A percentile compares a stretch with the other conserved stretches of the same genome.
Conservation (phyloP, 2,113 vertebrate species). For the Phoxinus phoxinus region DNA sequence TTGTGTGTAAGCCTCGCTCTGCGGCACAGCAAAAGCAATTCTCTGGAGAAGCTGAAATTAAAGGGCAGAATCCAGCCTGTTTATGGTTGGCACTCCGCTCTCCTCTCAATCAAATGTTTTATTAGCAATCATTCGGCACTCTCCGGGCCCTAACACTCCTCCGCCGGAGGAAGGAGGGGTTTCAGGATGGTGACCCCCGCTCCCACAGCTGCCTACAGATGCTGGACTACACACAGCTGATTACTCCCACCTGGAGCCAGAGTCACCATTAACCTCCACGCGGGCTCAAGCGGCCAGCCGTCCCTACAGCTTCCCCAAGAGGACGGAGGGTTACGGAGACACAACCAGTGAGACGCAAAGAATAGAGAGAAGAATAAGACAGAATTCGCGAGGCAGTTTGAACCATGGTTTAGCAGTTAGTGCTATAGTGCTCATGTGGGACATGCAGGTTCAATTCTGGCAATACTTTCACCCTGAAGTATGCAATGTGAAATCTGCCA, state of each 20-base stretch:
- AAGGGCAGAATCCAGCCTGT: conserved; percentile 79
- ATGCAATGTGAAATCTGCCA: background rate
- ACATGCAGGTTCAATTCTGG: background rate
- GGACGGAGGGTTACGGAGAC: background rate
- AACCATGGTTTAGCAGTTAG: background rate
- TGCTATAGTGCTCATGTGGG: background rate
- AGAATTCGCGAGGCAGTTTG: background rate
- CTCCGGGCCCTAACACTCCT: conserved; percentile 73
- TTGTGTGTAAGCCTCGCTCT: conserved; percentile 73
- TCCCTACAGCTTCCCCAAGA: conserved; percentile 23
- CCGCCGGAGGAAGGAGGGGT: conserved; percentile 58
- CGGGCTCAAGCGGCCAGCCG: conserved; percentile 43
- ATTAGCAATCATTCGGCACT: conserved; percentile 78
- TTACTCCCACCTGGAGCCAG: conserved; percentile 70
- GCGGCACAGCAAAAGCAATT: conserved; percentile 77
- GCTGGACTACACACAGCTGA: conserved; percentile 54
- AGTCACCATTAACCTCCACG: conserved; percentile 62
- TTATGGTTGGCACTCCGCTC: conserved; percentile 76
- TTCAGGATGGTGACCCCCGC: conserved; percentile 39
- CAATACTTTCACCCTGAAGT: background rate
- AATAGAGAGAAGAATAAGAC: background rate
- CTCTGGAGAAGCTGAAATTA: conserved; percentile 78
- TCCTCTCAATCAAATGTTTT: conserved; percentile 83
- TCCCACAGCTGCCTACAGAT: conserved; percentile 45
- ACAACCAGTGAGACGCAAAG: background rate